Conservation (phyloP, 2,888 invertebrate species). For the Ganaspis brasiliensis region DNA sequence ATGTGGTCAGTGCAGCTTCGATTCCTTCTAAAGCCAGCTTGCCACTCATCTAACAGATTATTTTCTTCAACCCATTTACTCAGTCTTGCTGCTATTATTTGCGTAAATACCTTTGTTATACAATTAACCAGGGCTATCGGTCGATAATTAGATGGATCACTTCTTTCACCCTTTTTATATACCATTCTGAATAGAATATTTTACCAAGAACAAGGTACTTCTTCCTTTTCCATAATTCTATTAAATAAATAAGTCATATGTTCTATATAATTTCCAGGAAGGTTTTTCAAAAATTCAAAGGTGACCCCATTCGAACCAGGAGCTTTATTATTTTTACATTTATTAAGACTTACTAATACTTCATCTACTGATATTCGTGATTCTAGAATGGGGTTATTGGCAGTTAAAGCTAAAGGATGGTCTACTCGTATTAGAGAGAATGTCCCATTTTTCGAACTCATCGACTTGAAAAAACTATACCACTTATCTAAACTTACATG, state of each 20-base stretch:
- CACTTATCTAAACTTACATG: neutral
- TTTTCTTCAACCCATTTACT: neutral
- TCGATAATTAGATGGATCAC: neutral
- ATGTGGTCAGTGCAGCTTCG: constrained; percentile 3
- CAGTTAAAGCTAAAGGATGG: neutral
- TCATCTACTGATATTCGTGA: neutral
- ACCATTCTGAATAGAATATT: neutral
- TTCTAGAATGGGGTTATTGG: neutral
- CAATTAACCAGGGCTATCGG: neutral
- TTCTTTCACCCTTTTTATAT: neutral
- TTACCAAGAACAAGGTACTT: neutral
- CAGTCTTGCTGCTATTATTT: neutral
- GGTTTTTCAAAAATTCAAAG: constrained; percentile 17
- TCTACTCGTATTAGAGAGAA: too few species aligned
- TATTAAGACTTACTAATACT: neutral
- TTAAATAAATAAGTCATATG: neutral
- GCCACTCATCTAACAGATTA: neutral
- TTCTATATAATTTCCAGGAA: neutral
- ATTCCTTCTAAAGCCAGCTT: neutral
- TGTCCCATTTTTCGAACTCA: too few species aligned
- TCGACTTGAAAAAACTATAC: neutral
- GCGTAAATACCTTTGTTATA: neutral
- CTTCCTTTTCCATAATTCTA: neutral
- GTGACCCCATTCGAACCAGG: neutral
- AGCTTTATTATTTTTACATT: constrained; percentile 26